Conservation (phyloP, 2,888 invertebrate genomes). For the Agrotis clavis region DNA sequence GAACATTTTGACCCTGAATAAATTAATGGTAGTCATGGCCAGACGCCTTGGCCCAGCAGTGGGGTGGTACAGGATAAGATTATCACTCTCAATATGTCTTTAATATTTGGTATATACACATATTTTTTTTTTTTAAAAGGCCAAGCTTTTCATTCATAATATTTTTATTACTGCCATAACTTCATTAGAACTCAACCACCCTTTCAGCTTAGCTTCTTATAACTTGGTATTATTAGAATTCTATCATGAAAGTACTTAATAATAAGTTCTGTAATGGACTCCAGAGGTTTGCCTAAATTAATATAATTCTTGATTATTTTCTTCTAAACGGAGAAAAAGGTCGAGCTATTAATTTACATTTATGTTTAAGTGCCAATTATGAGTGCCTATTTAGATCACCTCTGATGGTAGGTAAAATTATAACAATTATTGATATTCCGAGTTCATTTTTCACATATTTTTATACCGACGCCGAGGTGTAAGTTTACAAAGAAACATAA, state of each 20-base stretch:
- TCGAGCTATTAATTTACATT: neutral
- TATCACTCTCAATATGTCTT: too few species aligned
- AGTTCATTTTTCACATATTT: too few species aligned
- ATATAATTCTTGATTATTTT: neutral
- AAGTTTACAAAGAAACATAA: too few species aligned
- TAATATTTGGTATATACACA: too few species aligned
- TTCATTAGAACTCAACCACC: neutral
- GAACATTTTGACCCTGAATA: too few species aligned
- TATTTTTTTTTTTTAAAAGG: neutral
- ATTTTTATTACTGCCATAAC: neutral
- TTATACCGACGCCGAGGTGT: too few species aligned
- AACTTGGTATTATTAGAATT: too few species aligned
- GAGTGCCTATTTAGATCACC: neutral
- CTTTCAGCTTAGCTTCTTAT: neutral
- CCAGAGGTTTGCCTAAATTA: slow-evolving; percentile 6
- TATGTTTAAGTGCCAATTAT: neutral
- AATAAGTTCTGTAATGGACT: neutral
- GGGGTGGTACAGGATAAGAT: too few species aligned
- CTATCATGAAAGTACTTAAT: neutral
- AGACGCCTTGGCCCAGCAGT: too few species aligned
- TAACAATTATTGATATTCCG: too few species aligned
- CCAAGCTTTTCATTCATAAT: neutral
- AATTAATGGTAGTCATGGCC: too few species aligned
- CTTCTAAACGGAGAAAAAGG: neutral
- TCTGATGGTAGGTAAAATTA: too few species aligned